Evolutionary conservation across 1,140 invertebrate species (phyloP).

Genomic region (Subanguina moxae): DNA sequence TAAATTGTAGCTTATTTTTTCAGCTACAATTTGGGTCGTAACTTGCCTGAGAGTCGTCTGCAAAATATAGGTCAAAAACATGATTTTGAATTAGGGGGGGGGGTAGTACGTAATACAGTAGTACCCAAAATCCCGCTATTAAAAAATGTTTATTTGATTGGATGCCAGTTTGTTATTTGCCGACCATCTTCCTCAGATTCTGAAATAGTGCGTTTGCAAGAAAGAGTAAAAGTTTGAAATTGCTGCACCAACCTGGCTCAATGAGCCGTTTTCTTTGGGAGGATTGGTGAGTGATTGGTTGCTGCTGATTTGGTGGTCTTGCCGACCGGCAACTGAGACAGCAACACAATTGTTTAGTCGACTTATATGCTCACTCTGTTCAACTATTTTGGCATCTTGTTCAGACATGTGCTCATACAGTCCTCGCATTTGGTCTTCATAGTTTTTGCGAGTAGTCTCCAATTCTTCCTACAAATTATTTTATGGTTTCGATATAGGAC

Average conservation of each 20-base stretch:
- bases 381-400: slow-evolving; percentile 35
- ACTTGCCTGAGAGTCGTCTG: too few relatives aligned
- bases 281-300: neutral
- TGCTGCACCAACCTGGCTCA: neutral
- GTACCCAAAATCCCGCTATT: too few relatives aligned
- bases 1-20: too few relatives aligned
- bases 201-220: slow-evolving; percentile 1
- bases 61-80: too few relatives aligned
- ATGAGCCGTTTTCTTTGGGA: neutral
- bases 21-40: too few relatives aligned
- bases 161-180: slow-evolving; percentile 1
- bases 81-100: too few relatives aligned
- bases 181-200: slow-evolving; percentile 24
- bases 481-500: neutral
- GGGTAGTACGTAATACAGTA: too few relatives aligned
- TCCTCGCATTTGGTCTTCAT: slow-evolving; percentile 41
- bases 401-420: slow-evolving; percentile 42
- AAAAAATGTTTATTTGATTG: too few relatives aligned
- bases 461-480: slow-evolving; percentile 26
- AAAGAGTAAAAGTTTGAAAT: neutral
- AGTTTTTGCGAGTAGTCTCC: slow-evolving; percentile 36
- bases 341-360: too few relatives aligned
- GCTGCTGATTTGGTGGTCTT: too few relatives aligned
- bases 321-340: too few relatives aligned
- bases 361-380: slow-evolving; percentile 16